A percentile compares a stretch with the other conserved stretches of the same genome.
These are phyloP conservation scores for Copidosoma floridanum DNA, from an alignment of 1,140 invertebrate species.

Conservation along the genomic window DNA sequence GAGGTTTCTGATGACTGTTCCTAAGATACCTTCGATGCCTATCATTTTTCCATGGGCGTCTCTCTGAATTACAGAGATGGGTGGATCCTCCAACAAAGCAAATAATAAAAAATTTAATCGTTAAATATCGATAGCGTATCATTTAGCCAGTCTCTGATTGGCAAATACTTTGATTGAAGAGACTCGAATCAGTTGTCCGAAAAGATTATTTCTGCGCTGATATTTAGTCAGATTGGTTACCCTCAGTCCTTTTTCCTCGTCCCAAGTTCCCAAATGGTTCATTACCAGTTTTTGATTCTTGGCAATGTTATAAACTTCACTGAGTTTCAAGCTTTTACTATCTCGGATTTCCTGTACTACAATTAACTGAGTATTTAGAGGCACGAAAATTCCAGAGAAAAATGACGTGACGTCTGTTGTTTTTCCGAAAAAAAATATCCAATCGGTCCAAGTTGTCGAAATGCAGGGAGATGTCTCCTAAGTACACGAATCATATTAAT, in stretches of 20 bases:
- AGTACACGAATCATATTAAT: no score
- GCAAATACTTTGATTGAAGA: slow-evolving; percentile 42
- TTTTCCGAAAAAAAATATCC: slow-evolving; percentile 45
- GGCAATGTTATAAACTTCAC: slow-evolving; percentile 46
- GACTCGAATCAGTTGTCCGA: slow-evolving; percentile 45
- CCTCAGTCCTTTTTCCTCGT: slow-evolving; percentile 28
- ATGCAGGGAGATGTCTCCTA: slow-evolving; percentile 43
- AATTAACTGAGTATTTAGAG: slow-evolving; percentile 45
- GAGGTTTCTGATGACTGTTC: slow-evolving; percentile 46
- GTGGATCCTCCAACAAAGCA: slow-evolving; percentile 49
- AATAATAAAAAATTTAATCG: no score
- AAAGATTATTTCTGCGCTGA: slow-evolving; percentile 45
- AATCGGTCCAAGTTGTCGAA: slow-evolving; percentile 49
- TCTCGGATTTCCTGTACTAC: slow-evolving; percentile 27
- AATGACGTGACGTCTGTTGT: slow-evolving; percentile 37
- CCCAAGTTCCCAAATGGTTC: slow-evolving; percentile 40
- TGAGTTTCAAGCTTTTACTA: slow-evolving; percentile 34
- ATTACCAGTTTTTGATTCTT: slow-evolving; percentile 34
- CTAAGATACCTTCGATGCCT: slow-evolving; percentile 48
- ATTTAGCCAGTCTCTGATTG: no score
- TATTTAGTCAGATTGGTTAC: slow-evolving; percentile 39
- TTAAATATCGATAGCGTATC: no score
- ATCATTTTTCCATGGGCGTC: slow-evolving; percentile 35
- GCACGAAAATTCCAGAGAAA: slow-evolving; percentile 40
- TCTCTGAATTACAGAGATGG: slow-evolving; percentile 39